Evolutionary conservation across 2,797 vertebrate species (phyloP).

Genomic region (Bradypodion ventrale): DNA sequence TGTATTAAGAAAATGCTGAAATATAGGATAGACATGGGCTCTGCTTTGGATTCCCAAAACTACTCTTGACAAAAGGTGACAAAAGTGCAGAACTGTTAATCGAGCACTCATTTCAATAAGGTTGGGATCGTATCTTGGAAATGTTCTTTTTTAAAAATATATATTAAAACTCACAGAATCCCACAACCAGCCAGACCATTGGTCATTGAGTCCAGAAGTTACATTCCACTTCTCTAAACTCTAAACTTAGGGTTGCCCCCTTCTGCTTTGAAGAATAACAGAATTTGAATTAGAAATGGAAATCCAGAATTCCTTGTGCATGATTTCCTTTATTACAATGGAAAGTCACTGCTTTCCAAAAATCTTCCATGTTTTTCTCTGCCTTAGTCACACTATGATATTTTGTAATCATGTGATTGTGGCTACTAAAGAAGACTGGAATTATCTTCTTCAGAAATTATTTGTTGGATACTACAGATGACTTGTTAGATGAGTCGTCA

Average conservation of each 20-base stretch:
- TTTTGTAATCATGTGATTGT: not conserved
- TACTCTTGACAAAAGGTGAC: conserved; percentile 3
- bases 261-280: not conserved
- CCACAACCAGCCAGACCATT: not conserved
- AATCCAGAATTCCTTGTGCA: not conserved
- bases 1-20: not conserved
- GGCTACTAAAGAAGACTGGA: not conserved
- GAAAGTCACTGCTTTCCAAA: not conserved
- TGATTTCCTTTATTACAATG: not conserved
- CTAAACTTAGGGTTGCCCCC: not conserved
- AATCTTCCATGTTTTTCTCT: not conserved
- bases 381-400: not conserved
- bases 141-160: not conserved
- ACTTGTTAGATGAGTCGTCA: too few relatives aligned
- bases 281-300: not conserved
- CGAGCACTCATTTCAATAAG: not conserved
- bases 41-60: conserved; percentile 12
- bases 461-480: not conserved
- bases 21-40: not conserved
- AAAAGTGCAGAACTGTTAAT: not conserved
- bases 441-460: not conserved
- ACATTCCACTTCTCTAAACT: not conserved
- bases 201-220: not conserved
- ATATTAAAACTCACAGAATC: not conserved
- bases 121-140: not conserved